Percentiles rank a stretch among this genome's conserved stretches.
Evolutionary conservation across 2,888 invertebrate genomes (phyloP).

Genomic region (Odontocolon sp.): DNA sequence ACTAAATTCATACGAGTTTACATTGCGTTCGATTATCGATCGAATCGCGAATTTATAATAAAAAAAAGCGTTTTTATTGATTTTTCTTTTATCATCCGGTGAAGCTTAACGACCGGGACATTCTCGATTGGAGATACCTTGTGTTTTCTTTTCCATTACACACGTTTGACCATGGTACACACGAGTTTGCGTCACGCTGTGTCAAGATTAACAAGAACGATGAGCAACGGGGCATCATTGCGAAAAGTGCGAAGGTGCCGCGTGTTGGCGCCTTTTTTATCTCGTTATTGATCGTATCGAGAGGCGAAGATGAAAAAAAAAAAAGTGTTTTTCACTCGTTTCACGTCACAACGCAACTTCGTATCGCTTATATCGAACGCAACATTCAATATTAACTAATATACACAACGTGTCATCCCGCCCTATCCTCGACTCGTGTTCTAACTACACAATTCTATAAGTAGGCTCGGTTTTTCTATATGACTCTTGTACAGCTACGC

Average conservation of each 20-base stretch:
- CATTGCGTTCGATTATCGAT: too few species aligned
- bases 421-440: conserved; percentile 6
- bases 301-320: too few species aligned
- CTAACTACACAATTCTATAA: conserved; percentile 9
- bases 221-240: too few species aligned
- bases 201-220: conserved; percentile 13
- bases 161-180: background rate
- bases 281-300: conserved; percentile 1
- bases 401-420: background rate
- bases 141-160: conserved; percentile 2
- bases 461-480: conserved; percentile 63
- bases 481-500: conserved; percentile 70
- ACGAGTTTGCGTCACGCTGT: conserved; percentile 1
- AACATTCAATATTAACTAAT: conserved; percentile 5
- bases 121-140: background rate
- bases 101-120: background rate
- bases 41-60: background rate
- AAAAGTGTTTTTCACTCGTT: background rate
- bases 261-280: background rate
- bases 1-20: too few species aligned
- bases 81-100: background rate
- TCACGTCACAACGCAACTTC: background rate
- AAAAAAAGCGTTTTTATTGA: background rate
- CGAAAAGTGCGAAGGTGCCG: too few species aligned
- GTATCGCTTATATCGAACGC: background rate